Base-by-base conservation (phyloP, 1,140 invertebrate species). In the Medauroidea extradentata region DNA sequence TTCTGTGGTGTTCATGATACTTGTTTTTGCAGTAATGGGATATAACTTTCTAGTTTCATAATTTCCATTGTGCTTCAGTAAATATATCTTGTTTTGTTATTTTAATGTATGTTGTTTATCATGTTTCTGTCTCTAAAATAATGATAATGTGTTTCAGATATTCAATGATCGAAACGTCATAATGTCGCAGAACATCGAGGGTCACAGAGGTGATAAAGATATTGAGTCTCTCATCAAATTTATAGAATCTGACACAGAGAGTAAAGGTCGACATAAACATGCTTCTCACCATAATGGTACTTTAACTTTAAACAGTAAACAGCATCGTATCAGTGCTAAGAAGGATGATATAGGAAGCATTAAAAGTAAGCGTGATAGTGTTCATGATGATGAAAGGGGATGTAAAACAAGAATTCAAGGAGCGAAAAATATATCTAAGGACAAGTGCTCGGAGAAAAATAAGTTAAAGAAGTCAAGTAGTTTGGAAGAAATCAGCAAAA, bases 401-500 rank as follows among this genome's bases (percentile, higher is more conserved):
- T 25, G 46, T 39, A n/a, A 53, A 41, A 29, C 44, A 34, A 41
- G 39, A 42, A 48, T 49, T 41, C 50, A 62, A 56, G 49, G 57
- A 50, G 43, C 19, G 34, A 53, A 39, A 53, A 18, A 60, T 49
- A 54, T 41, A 14, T 57, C 60, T 3, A 64, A 56, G 48, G 57
- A 62, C 51, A 60, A 57, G 38, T 49, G 21, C 23, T 49, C 49
- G 44, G 57, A 39, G 16, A 60, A 59, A 23, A 52, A 41, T 19
- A 49, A 78, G 51, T 66, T 83, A 39, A 81, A 85, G 68, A 84
- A 85, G 61, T 82, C 84, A 41, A 83, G 83, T 64, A 86, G 84
- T 11, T 70, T 88, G 34, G 86, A 88, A 71, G 86, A 88, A 72
- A 81, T 88, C 59, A 86, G 85, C 2, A 83, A 82, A 53, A 83